Percentiles rank a stretch among this genome's conserved stretches.
phyloP scores from a whole-genome alignment of 1,140 invertebrate species.

The Sesamia nonagrioides region DNA sequence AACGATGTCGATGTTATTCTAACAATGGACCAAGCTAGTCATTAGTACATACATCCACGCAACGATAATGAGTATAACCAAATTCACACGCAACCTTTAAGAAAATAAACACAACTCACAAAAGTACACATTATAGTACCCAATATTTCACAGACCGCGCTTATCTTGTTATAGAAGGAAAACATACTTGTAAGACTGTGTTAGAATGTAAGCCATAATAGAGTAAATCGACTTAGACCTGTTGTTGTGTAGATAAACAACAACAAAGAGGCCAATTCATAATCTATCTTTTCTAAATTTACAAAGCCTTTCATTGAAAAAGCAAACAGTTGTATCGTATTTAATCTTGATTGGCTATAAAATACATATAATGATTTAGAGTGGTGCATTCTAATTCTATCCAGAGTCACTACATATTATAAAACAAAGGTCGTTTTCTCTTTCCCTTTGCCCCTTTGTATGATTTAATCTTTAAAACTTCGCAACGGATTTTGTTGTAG shows the following conservation, averaged over 20 bases:
- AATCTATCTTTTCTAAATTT: neutral
- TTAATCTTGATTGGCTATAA: neutral
- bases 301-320: too few relatives aligned
- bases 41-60: too few relatives aligned
- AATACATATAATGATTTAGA: too few relatives aligned
- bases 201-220: slow-evolving; percentile 1
- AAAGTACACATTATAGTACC: neutral
- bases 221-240: slow-evolving; percentile 7
- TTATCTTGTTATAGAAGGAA: slow-evolving; percentile 12
- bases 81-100: neutral
- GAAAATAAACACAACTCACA: neutral
- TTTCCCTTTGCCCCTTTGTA: too few relatives aligned
- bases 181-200: slow-evolving; percentile 9
- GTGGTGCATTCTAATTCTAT: too few relatives aligned
- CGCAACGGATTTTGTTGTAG: too few relatives aligned
- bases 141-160: neutral
- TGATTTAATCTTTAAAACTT: too few relatives aligned
- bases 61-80: too few relatives aligned
- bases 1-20: neutral
- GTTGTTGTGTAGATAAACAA: neutral
- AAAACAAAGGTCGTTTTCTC: too few relatives aligned
- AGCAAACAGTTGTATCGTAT: neutral
- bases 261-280: neutral
- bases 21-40: too few relatives aligned
- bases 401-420: too few relatives aligned